phyloP scores from a whole-genome alignment of 2,113 vertebrate genomes.

The Machaerirhynchus nigripectus region DNA sequence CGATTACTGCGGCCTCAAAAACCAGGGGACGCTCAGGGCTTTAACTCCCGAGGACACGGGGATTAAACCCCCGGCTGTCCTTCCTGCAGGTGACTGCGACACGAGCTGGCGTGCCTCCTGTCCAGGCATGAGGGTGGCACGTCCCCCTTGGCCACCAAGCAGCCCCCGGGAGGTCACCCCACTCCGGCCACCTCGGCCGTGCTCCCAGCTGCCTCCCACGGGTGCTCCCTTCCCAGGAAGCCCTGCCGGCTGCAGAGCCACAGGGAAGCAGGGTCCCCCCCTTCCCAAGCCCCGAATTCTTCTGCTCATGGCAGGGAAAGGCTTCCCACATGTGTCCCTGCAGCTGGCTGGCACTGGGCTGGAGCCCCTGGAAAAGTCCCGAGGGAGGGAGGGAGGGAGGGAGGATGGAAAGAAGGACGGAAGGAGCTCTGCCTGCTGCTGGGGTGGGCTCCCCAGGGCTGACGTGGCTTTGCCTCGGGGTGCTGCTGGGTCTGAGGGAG shows the following conservation, averaged over 20 bases:
- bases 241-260: neutral
- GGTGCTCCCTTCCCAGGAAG: neutral
- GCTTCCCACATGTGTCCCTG: neutral
- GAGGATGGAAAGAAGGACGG: no score
- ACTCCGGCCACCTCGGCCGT: fast-evolving
- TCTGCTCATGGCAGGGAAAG: neutral
- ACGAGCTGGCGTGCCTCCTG: neutral
- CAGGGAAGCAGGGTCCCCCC: neutral
- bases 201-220: neutral
- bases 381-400: no score
- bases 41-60: neutral
- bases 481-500: neutral
- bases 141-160: neutral
- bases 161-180: neutral
- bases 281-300: fast-evolving
- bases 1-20: neutral
- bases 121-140: neutral
- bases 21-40: fast-evolving
- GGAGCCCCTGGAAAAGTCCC: neutral
- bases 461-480: fast-evolving
- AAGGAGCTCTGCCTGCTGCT: neutral
- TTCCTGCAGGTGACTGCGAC: neutral
- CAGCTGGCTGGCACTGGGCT: neutral
- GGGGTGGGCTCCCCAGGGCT: fast-evolving
- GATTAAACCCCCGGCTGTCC: neutral